Evolutionary conservation across 2,797 vertebrate genomes (phyloP).

Genomic region (Bradypodion pumilum): DNA sequence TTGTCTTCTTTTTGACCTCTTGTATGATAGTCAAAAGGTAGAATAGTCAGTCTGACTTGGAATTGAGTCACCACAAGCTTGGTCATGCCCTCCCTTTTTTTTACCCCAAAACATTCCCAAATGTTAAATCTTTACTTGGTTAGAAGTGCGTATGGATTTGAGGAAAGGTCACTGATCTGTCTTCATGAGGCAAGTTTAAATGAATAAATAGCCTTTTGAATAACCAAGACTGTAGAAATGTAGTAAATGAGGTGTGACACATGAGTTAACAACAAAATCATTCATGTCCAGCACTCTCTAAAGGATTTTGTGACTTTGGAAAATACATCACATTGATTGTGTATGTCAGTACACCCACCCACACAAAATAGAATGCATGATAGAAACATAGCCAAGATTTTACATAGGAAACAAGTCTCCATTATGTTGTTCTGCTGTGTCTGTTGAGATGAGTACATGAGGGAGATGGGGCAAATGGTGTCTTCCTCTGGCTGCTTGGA

Average conservation of each 20-base stretch:
- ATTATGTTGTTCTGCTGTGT: too few relatives aligned
- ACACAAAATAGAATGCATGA: too few relatives aligned
- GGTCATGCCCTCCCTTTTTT: neutral
- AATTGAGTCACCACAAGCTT: neutral
- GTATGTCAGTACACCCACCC: too few relatives aligned
- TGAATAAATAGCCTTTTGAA: neutral
- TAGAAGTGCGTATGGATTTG: constrained; percentile 2
- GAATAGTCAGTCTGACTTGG: neutral
- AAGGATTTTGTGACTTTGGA: neutral
- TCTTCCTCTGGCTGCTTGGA: too few relatives aligned
- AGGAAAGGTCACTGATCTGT: neutral
- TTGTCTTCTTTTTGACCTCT: neutral
- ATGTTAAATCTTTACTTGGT: neutral
- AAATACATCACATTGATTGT: neutral
- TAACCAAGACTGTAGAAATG: neutral
- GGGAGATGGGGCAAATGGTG: too few relatives aligned
- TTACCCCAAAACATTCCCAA: neutral
- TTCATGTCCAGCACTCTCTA: neutral
- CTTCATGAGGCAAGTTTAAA: neutral
- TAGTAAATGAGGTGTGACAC: neutral
- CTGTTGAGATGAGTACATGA: too few relatives aligned
- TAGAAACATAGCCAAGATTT: too few relatives aligned
- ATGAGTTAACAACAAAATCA: constrained; percentile 5
- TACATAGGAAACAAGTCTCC: too few relatives aligned
- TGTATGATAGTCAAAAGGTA: neutral